Percentiles rank a stretch among this genome's conserved stretches.
Evolutionary conservation across 1,140 invertebrate genomes (phyloP).

Genomic region (Dryas iulia): DNA sequence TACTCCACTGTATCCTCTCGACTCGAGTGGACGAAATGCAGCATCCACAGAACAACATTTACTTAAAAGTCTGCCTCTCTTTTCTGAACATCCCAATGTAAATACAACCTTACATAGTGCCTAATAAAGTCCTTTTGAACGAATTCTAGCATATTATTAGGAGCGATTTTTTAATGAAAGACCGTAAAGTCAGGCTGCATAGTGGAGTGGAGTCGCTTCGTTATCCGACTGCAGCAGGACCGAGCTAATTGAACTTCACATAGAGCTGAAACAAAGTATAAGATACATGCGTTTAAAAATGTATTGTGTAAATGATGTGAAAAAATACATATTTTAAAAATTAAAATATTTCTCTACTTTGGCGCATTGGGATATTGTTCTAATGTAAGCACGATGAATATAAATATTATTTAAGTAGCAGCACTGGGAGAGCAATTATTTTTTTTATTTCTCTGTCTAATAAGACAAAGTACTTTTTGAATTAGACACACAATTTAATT

Average conservation of each 20-base stretch:
- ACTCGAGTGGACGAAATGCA: constrained; percentile 55
- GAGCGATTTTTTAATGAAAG: constrained; percentile 50
- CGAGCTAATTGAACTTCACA: constrained; percentile 67
- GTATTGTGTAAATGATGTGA: neutral
- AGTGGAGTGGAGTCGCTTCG: constrained; percentile 63
- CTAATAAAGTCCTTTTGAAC: constrained; percentile 32
- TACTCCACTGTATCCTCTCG: constrained; percentile 60
- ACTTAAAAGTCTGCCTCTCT: constrained; percentile 38
- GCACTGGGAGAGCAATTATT: too few species aligned
- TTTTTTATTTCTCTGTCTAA: too few species aligned
- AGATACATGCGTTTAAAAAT: neutral
- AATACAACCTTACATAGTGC: constrained; percentile 27
- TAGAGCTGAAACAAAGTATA: constrained; percentile 31
- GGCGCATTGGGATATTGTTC: too few species aligned
- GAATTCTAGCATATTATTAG: constrained; percentile 20
- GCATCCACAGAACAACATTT: constrained; percentile 52
- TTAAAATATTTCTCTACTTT: neutral
- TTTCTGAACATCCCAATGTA: neutral
- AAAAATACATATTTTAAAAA: neutral
- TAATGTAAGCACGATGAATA: too few species aligned
- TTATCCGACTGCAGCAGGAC: constrained; percentile 61
- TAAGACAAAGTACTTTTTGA: too few species aligned
- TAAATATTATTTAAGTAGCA: too few species aligned
- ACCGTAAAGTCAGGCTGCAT: constrained; percentile 53
- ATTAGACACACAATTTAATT: too few species aligned